phyloP scores from a whole-genome alignment of 2,113 vertebrate genomes.

The Merops nubicus region DNA sequence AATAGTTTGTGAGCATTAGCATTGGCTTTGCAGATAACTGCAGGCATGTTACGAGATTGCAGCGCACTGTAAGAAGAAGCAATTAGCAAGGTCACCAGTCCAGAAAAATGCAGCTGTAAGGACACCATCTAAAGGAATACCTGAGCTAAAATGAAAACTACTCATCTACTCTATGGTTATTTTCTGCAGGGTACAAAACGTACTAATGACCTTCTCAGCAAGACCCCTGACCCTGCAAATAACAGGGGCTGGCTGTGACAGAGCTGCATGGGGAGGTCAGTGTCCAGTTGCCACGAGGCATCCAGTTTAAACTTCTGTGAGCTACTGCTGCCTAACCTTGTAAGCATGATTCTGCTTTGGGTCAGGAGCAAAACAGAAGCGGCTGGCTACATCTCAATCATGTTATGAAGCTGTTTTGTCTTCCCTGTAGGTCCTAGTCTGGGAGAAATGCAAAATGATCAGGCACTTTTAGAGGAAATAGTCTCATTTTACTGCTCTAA shows the following conservation, averaged over 20 bases:
- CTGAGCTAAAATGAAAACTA: slow-evolving; percentile 29
- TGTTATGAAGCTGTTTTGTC: background rate
- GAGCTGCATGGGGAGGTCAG: background rate
- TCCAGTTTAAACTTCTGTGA: background rate
- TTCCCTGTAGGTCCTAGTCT: background rate
- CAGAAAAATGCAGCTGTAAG: background rate
- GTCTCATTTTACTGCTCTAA: rapidly evolving
- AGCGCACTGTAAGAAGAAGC: background rate
- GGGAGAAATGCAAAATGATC: background rate
- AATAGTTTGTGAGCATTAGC: background rate
- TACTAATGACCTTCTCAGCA: background rate
- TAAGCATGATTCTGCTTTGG: background rate
- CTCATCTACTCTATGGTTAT: rapidly evolving
- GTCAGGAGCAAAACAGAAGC: background rate
- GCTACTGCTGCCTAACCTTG: background rate
- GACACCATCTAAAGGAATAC: slow-evolving; percentile 16
- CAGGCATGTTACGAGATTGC: background rate
- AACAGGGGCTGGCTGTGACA: background rate
- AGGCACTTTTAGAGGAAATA: background rate
- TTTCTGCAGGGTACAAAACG: background rate
- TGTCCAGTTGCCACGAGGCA: background rate
- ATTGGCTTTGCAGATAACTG: slow-evolving; percentile 3
- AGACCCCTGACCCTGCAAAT: background rate
- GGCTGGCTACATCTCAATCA: background rate
- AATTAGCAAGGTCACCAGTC: background rate